Base-by-base conservation (phyloP, 2,888 invertebrate species). In the Hemistola chrysoprasaria region DNA sequence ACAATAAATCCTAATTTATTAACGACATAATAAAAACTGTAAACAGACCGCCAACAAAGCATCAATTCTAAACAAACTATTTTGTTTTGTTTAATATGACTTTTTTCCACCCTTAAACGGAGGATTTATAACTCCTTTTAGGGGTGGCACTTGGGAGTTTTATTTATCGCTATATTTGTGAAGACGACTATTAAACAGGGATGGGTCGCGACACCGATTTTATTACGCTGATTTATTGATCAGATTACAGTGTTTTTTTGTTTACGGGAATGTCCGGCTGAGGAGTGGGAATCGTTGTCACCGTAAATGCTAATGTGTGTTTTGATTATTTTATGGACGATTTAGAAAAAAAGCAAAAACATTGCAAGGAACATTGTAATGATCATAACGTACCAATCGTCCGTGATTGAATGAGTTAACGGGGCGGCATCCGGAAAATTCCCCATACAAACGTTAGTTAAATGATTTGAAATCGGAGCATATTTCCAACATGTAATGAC, bases 151-250 rank as follows among this genome's bases (percentile, higher is more conserved):
- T 55, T 21, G 50, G 41, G 8, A 20, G 48, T 53, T 61, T 73
- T 66, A 84, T 85, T 81, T 83, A 85, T 79, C 52, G 67, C 66
- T 71, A 78, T 79, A 79, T 82, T 78, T 78, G 76, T 77, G 67
- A 77, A 78, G 78, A 75, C 58, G 66, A 67, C 77, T 74, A 75
- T 81, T 77, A 70, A 69, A 27, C 44, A 16, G 59, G 59, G 56
- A 51, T 55, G 61, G 58, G 50, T 50, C 39, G 34, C 34, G 43
- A 44, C 43, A 50, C 51, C 45, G 47, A 59, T 66, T 65, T 70
- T 68, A 59, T 65, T 63, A 63, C 62, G 52, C 61, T 65, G 59
- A 73, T 73, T 56, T 54, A 56, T 56, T 40, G 43, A 44, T 43
- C 34, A 44, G 56, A 56, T 52, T 46, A 49, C n/a, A n/a, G n/a